phyloP scores from a whole-genome alignment of 2,888 invertebrate genomes.

The Rhogogaster chlorosoma region DNA sequence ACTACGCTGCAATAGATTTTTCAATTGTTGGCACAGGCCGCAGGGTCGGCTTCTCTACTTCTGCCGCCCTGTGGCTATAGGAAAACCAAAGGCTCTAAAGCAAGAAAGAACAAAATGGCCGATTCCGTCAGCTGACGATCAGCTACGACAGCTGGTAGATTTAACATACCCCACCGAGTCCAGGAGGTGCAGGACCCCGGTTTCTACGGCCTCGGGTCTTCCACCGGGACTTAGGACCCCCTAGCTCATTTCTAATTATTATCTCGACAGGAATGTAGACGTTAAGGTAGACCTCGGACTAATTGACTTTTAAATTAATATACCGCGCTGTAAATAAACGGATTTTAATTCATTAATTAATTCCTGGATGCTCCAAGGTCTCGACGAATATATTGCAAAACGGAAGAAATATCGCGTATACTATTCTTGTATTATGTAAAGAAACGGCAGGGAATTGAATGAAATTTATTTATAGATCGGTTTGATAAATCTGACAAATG shows the following conservation, averaged over 20 bases:
- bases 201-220: background rate
- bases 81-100: background rate
- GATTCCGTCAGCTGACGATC: slow-evolving; percentile 36
- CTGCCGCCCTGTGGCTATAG: background rate
- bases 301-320: slow-evolving; percentile 36
- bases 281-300: background rate
- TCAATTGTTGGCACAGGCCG: background rate
- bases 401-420: no score
- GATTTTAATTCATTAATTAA: background rate
- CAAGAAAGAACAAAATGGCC: background rate
- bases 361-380: no score
- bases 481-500: no score
- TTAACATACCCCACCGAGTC: slow-evolving; percentile 26
- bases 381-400: no score
- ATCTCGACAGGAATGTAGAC: slow-evolving; percentile 14
- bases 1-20: background rate
- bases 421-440: no score
- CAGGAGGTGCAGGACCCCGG: background rate
- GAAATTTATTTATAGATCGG: no score
- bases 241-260: slow-evolving; percentile 32
- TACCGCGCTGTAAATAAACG: background rate
- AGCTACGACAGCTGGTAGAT: slow-evolving; percentile 37
- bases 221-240: background rate
- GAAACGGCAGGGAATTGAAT: no score
- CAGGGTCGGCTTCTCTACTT: background rate